phyloP scores from a whole-genome alignment of 1,140 invertebrate genomes.

The Delia radicum region DNA sequence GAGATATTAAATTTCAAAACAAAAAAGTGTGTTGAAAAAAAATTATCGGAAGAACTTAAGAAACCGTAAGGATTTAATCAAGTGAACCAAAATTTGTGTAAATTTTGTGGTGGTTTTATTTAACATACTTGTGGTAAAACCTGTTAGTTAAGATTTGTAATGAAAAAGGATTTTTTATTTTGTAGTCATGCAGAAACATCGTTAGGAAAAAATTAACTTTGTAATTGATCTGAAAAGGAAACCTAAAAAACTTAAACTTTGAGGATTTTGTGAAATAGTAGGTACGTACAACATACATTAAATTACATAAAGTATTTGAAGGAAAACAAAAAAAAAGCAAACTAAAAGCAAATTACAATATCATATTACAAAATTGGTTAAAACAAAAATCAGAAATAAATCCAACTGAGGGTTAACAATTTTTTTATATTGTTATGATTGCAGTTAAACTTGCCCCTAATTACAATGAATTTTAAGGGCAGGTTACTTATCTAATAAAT shows the following conservation, averaged over 20 bases:
- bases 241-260: slow-evolving; percentile 46
- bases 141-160: slow-evolving; percentile 21
- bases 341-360: not conserved
- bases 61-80: not conserved
- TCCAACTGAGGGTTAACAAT: not conserved
- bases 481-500: too few species aligned
- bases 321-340: not conserved
- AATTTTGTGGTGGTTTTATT: slow-evolving; percentile 24
- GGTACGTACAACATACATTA: not conserved
- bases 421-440: slow-evolving; percentile 3
- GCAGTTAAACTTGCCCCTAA: too few species aligned
- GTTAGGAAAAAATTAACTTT: slow-evolving; percentile 40
- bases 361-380: too few species aligned
- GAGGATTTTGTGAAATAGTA: not conserved
- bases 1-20: slow-evolving; percentile 9
- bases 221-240: slow-evolving; percentile 55
- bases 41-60: slow-evolving; percentile 9
- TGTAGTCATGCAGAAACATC: not conserved
- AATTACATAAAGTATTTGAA: not conserved
- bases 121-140: slow-evolving; percentile 28
- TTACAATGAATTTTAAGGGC: too few species aligned
- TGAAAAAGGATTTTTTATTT: not conserved
- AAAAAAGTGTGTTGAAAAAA: not conserved
- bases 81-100: slow-evolving; percentile 3
- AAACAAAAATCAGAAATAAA: not conserved